Conservation (phyloP, 2,797 vertebrate genomes). For the Argyrosomus regius region DNA sequence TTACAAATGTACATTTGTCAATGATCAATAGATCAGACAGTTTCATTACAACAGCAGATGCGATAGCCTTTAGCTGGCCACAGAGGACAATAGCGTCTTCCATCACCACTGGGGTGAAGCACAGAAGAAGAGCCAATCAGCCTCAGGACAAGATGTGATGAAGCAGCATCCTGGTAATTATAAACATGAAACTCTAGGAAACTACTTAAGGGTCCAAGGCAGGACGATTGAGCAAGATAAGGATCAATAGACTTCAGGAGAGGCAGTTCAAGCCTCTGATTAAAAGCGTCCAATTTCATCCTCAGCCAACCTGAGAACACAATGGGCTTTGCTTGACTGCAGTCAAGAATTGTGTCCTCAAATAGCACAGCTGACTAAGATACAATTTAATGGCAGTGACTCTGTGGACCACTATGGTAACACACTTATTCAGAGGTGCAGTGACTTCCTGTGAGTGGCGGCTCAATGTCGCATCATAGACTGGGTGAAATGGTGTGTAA, state of each 20-base stretch:
- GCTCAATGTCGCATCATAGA: constrained; percentile 18
- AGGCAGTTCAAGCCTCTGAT: constrained; percentile 28
- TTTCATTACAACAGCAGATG: constrained; percentile 54
- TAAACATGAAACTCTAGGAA: constrained; percentile 53
- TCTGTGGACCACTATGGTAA: constrained; percentile 20
- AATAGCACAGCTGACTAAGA: not conserved
- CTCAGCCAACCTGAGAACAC: constrained; percentile 5
- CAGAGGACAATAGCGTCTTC: constrained; percentile 43
- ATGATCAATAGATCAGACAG: constrained; percentile 49
- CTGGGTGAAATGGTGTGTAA: constrained; percentile 46
- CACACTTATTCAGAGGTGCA: constrained; percentile 18
- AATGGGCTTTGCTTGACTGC: constrained; percentile 1
- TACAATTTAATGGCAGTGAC: not conserved
- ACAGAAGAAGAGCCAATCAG: constrained; percentile 45
- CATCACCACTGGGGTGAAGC: constrained; percentile 49
- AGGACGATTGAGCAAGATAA: constrained; percentile 19
- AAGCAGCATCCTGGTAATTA: constrained; percentile 58
- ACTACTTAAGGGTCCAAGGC: constrained; percentile 28
- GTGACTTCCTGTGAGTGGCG: not conserved
- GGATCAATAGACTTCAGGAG: constrained; percentile 34
- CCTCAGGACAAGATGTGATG: constrained; percentile 53
- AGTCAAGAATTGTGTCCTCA: not conserved
- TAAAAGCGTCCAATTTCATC: constrained; percentile 34
- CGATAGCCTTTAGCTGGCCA: constrained; percentile 46
- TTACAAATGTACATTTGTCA: constrained; percentile 48